Percentiles rank a stretch among this genome's conserved stretches.
Evolutionary conservation across 2,113 vertebrate genomes (phyloP).

Genomic region (Hemichromis elongatus): DNA sequence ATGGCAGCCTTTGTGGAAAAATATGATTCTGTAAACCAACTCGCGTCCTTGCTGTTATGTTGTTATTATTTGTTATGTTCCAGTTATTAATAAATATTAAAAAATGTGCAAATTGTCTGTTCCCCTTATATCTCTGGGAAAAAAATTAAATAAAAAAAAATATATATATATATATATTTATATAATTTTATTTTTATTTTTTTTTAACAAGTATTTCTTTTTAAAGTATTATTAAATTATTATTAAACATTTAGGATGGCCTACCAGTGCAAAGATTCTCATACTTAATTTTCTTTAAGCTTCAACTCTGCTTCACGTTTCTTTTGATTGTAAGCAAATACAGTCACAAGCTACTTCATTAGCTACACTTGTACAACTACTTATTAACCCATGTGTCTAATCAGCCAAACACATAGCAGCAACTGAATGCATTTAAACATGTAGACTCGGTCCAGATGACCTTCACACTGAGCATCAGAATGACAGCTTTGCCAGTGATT

Average conservation of each 20-base stretch:
- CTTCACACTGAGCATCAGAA: neutral
- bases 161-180: too few relatives aligned
- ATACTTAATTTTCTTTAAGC: neutral
- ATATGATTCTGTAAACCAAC: slow-evolving; percentile 62
- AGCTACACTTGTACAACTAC: neutral
- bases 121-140: neutral
- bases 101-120: slow-evolving; percentile 32
- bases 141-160: too few relatives aligned
- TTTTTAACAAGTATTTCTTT: too few relatives aligned
- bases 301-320: neutral
- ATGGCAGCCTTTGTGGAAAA: slow-evolving; percentile 63
- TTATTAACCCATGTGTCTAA: neutral
- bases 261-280: neutral
- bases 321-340: neutral
- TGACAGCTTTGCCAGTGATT: neutral
- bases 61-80: slow-evolving; percentile 67
- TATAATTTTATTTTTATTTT: too few relatives aligned
- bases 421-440: neutral
- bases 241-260: neutral
- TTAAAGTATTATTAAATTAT: too few relatives aligned
- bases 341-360: neutral
- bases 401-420: neutral
- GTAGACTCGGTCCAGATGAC: neutral
- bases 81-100: slow-evolving; percentile 72
- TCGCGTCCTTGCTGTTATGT: slow-evolving; percentile 66